Evolutionary conservation across 2,797 vertebrate species (phyloP), one percentile per base, ranked within the genome.

Genomic region (Galaxias olidus): DNA sequence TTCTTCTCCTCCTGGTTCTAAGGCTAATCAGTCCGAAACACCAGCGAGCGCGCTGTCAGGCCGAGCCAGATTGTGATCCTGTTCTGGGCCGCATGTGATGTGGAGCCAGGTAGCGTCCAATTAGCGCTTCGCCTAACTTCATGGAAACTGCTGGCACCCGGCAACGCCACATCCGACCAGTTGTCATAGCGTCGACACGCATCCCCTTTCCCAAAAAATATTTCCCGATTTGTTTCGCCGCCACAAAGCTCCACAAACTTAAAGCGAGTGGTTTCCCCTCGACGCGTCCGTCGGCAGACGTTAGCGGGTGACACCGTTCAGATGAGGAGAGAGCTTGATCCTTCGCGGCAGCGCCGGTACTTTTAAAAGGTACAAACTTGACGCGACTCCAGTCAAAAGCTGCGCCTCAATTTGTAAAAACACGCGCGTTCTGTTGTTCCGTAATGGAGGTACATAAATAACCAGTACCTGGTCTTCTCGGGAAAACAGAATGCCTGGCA

Each of bases 101-200:
- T 86, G 68, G 79, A 86, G 89, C 89, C 90, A 91, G 90, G 88
- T 93, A 92, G 79, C 83, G 86, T 91, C 89, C 90, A 92, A 92
- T 93, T 93, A 93, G 90, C 52, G 84, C 80, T 88, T 81, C 76
- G 75, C 82, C 83, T 81, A 92, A 91, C 88, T 90, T 90, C 89
- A 91, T 89, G 89, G 86, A 87, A 90, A 90, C 85, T 81, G 87
- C 83, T 92, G 90, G 88, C 90, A 89, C 83, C 69, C 73, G 1
- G 65, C 72, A n/a, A 74, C 77, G 76, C 77, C 76, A 55, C 79
- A 84, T 90, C 88, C 81, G 87, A 88, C 82, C 83, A 82, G 90
- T 89, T 90, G 91, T 91, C 89, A 90, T 79, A 80, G 72, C 83
- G 82, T 89, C 89, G 90, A 79, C 84, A 90, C 75, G 83, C 88